Evolutionary conservation across 1,140 invertebrate species (phyloP), one percentile per base, ranked within the genome.

Genomic region (Eufriesea mexicana): DNA sequence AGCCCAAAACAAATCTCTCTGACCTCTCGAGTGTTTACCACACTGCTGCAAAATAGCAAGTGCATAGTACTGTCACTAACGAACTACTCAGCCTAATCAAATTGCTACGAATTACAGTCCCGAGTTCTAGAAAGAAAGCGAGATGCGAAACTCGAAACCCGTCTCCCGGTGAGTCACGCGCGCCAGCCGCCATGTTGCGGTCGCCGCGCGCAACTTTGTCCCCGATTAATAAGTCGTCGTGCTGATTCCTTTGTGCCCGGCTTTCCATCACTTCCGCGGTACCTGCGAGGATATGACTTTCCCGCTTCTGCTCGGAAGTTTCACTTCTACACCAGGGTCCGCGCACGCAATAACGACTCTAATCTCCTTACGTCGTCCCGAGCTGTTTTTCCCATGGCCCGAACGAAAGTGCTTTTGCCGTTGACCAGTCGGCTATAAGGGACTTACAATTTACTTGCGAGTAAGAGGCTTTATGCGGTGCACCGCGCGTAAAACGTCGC

Each of bases 391-490:
- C 66, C 62, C 79, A 77, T 45, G 55, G 57, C 79, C 62, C 80
- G 78, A 89, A 89, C 86, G 86, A 89, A 90, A 90, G 89, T 87
- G 87, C 88, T 89, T 83, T 84, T 75, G 83, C 84, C 86, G 84
- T 89, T 91, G 90, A 91, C 91, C 90, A 88, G 85, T 86, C 87
- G 83, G 67, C 67, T 85, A 85, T 82, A 89, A 87, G 87, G 87
- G 84, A 90, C 89, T 91, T 88, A 91, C 84, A 92, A 91, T 89
- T 90, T 89, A 91, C 89, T 91, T 91, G 78, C 77, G 57, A 73
- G 74, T 90, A 91, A 92, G 90, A 89, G 83, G 90, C 89, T 91
- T 91, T 90, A 83, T 79, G 83, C 73, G 84, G 82, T 84, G 86
- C 83, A 84, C 73, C 79, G 80, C 87, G 87, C 82, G 73, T 79